These are phyloP conservation scores for Aethina tumida DNA, from an alignment of 1,140 invertebrate genomes.

Conservation along the genomic window DNA sequence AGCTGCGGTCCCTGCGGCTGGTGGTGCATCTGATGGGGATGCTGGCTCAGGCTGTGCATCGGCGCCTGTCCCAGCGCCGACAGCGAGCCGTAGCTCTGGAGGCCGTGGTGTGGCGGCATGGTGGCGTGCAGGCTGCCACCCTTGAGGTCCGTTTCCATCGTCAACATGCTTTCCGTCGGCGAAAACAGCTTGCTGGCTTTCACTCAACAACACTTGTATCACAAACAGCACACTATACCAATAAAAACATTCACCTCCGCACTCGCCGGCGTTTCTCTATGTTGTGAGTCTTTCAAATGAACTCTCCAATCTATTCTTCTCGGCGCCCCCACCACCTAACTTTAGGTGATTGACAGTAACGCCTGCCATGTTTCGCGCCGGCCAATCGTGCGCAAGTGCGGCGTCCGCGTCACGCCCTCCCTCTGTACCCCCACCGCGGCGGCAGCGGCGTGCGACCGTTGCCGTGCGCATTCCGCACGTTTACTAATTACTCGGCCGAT, in stretches of 20 bases:
- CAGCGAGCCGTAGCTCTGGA: conserved; percentile 55
- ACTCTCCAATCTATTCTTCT: conserved; percentile 24
- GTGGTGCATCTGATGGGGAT: conserved; percentile 44
- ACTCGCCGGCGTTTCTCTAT: conserved; percentile 27
- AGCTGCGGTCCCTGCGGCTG: conserved; percentile 46
- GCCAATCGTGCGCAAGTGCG: conserved; percentile 25
- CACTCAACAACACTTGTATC: conserved; percentile 24
- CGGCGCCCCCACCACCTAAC: conserved; percentile 19
- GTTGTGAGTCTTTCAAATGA: conserved; percentile 25
- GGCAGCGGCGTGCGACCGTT: conserved; percentile 5
- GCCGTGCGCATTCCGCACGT: conserved; percentile 17
- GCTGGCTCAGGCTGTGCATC: conserved; percentile 48
- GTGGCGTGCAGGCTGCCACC: conserved; percentile 69
- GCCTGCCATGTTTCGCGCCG: conserved; percentile 29
- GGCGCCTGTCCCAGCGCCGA: conserved; percentile 53
- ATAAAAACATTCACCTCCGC: conserved; percentile 25
- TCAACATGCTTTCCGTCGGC: conserved; percentile 58
- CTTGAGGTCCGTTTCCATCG: conserved; percentile 81
- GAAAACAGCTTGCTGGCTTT: conserved; percentile 35
- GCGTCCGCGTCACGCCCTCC: conserved; percentile 11
- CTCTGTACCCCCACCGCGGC: conserved; percentile 9
- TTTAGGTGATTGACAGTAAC: conserved; percentile 33
- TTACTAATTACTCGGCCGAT: conserved; percentile 33
- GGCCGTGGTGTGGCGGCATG: conserved; percentile 68
- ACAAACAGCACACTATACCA: conserved; percentile 19